Conservation (phyloP, 2,113 vertebrate genomes). For the Dendrocopos noguchii region DNA sequence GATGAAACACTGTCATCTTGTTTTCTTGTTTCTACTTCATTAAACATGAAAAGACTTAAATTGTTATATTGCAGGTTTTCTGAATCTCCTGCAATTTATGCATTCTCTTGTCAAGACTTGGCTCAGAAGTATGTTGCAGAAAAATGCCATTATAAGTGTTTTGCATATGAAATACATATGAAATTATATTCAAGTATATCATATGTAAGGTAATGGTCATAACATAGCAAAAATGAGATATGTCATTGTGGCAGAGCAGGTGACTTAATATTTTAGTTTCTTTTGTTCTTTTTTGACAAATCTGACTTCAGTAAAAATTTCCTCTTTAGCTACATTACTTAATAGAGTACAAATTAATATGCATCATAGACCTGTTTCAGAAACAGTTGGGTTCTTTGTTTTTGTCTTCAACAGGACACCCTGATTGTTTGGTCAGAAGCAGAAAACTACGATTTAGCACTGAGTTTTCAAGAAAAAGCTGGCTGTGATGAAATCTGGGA, state of each 20-base stretch:
- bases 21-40: background rate
- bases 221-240: background rate
- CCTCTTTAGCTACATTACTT: background rate
- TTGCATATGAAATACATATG: background rate
- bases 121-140: background rate
- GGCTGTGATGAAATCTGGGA: constrained; percentile 99
- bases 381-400: background rate
- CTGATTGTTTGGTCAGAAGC: constrained; percentile 99
- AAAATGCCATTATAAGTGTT: background rate
- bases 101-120: background rate
- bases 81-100: background rate
- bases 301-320: background rate
- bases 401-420: constrained; percentile 85
- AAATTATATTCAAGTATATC: background rate
- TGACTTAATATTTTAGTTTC: background rate
- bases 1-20: background rate
- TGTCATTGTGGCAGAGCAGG: background rate
- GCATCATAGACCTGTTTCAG: background rate
- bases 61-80: background rate
- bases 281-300: background rate
- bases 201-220: background rate
- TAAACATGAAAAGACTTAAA: background rate
- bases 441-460: constrained; percentile 96
- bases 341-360: background rate
- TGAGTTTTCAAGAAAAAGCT: constrained; percentile 99